These are phyloP conservation scores for Lutra lutra DNA, from an alignment of 2,797 vertebrate genomes.

Conservation along the genomic window DNA sequence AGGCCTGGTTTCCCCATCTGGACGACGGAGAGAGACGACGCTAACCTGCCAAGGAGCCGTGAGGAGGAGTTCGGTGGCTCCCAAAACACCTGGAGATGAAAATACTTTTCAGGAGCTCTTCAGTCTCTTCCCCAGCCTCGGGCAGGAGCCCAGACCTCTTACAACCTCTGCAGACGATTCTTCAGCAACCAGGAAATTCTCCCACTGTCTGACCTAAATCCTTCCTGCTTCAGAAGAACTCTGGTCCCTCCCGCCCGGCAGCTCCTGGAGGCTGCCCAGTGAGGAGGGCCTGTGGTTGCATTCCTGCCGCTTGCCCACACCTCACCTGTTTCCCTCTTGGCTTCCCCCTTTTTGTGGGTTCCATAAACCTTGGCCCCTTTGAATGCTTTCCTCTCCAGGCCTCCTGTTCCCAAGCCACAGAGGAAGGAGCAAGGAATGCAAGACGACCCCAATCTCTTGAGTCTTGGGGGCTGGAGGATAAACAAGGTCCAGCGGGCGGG, in stretches of 20 bases:
- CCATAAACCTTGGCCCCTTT: background rate
- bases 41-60: background rate
- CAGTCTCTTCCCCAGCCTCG: slow-evolving; percentile 21
- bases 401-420: background rate
- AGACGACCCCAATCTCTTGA: slow-evolving; percentile 35
- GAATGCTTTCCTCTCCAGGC: background rate
- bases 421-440: slow-evolving; percentile 11
- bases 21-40: background rate
- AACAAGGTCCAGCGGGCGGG: slow-evolving; percentile 47
- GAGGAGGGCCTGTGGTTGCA: background rate
- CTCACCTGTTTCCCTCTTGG: slow-evolving; percentile 52
- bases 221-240: slow-evolving; percentile 62
- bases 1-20: background rate
- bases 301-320: background rate
- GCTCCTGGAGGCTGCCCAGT: background rate
- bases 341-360: background rate
- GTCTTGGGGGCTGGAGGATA: slow-evolving; percentile 30
- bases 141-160: slow-evolving; percentile 62
- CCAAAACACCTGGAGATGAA: slow-evolving; percentile 58
- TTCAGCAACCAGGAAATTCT: slow-evolving; percentile 65
- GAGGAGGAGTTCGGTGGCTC: background rate
- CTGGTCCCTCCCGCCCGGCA: background rate
- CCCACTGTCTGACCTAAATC: slow-evolving; percentile 68
- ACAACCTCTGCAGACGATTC: slow-evolving; percentile 42
- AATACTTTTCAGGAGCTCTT: slow-evolving; percentile 46